These are phyloP conservation scores for Ambastaia sidthimunki DNA, from an alignment of 2,797 vertebrate species.

Conservation along the genomic window DNA sequence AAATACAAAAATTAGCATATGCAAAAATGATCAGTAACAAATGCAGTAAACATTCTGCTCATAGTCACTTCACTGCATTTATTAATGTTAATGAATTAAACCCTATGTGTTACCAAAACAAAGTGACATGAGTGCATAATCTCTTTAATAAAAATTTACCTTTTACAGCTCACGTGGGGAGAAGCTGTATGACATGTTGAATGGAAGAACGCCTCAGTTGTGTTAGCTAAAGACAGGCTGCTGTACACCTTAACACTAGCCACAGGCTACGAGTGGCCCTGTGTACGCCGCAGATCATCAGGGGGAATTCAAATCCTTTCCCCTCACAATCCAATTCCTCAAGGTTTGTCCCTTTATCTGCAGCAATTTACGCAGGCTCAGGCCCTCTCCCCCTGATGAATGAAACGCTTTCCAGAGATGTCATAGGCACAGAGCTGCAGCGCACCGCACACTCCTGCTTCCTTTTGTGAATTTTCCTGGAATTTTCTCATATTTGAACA, in stretches of 20 bases:
- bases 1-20: no score
- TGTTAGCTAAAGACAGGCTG: conserved; percentile 42
- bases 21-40: neutral
- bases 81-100: neutral
- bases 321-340: conserved; percentile 66
- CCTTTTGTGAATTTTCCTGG: conserved; percentile 36
- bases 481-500: conserved; percentile 15
- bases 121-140: neutral
- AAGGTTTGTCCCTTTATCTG: conserved; percentile 62
- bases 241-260: conserved; percentile 47
- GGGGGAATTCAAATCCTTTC: conserved; percentile 64
- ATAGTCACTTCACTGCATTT: neutral
- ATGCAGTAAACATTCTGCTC: neutral
- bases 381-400: conserved; percentile 66
- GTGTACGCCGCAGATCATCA: conserved; percentile 57
- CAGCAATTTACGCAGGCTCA: conserved; percentile 64
- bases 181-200: conserved; percentile 4
- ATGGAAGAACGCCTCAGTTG: neutral
- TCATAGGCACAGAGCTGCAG: conserved; percentile 57
- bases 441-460: conserved; percentile 45
- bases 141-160: neutral
- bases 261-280: conserved; percentile 46
- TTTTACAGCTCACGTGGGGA: neutral
- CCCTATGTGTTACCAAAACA: neutral
- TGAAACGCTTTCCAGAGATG: conserved; percentile 69